Evolutionary conservation across 2,797 vertebrate species (phyloP), one percentile per base, ranked within the genome.

Genomic region (Megalops cyprinoides): DNA sequence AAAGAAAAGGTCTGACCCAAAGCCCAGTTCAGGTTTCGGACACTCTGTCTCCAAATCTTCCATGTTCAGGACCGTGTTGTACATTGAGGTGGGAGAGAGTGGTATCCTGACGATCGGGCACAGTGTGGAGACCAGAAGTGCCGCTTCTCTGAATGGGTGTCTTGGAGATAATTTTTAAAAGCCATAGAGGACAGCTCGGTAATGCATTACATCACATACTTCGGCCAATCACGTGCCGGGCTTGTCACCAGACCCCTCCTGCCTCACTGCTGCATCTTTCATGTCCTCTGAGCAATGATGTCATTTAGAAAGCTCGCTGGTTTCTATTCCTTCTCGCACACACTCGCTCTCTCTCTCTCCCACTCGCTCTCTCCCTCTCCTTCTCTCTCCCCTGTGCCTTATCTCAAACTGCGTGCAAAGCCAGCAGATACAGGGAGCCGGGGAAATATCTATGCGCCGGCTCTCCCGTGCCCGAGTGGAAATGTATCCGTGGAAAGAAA

Each of bases 141-240:
- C 90, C 87, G 89, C 92, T 55, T 91, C 93, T 91, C 91, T 86
- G 91, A 91, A 92, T 89, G 88, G 90, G 87, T 92, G 93, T 90
- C 92, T 91, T 90, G 92, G 92, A 93, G 92, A 90, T 84, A 93
- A 58, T 69, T 94, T 94, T 94, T 87, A 94, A 95, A 95, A 95
- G 88, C 94, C 95, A 93, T 91, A 94, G 95, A 94, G 90, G 89
- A 93, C 92, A 94, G 92, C 95, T 94, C 97, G 95, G 93, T 96
- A 98, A 97, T 94, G 93, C 94, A 95, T 98, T 96, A 97, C 97
- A 97, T 99, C 97, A 98, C 96, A 96, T 91, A 94, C 93, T 94
- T 92, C 95, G 96, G 95, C 97, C 98, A 98, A 99, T 98, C 93
- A 94, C 93, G 93, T 82, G 86, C 92, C 93, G 92, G 95, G 92